These are phyloP conservation scores for Platycercus adscitus DNA, from an alignment of 2,113 vertebrate genomes.

Conservation along the genomic window DNA sequence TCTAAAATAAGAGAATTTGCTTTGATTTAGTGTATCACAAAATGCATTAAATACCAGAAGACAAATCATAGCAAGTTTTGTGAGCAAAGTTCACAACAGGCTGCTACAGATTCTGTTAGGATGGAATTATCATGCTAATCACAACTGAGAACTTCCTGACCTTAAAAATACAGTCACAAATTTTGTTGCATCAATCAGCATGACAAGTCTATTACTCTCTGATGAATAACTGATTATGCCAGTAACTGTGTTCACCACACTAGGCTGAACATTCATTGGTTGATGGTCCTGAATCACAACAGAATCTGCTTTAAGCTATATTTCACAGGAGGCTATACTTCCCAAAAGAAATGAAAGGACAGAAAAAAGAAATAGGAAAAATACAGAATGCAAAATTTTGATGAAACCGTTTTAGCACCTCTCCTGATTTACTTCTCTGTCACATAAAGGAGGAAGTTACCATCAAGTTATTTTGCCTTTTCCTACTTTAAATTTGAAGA, in stretches of 20 bases:
- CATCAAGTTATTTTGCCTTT: not conserved
- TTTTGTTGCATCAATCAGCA: conserved; percentile 38
- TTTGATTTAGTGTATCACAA: not conserved
- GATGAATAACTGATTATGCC: conserved; percentile 16
- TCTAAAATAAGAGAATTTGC: not conserved
- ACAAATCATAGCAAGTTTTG: not conserved
- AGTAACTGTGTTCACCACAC: not conserved
- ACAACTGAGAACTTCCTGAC: not conserved
- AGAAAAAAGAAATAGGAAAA: not conserved
- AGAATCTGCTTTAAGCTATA: not conserved
- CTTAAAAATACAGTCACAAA: conserved; percentile 34
- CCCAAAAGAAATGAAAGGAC: not conserved
- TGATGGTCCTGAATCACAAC: not conserved
- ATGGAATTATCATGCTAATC: not conserved
- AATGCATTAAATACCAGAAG: not conserved
- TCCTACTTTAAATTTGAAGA: not conserved
- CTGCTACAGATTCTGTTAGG: not conserved
- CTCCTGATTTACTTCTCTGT: not conserved
- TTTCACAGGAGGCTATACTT: not conserved
- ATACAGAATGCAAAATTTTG: not conserved
- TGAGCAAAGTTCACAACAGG: not conserved
- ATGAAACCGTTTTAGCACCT: not conserved
- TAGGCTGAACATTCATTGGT: not conserved
- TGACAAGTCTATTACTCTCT: conserved; percentile 33
- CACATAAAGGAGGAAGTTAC: not conserved